Conservation (phyloP, 2,888 invertebrate genomes). For the Parelbella ahira region DNA sequence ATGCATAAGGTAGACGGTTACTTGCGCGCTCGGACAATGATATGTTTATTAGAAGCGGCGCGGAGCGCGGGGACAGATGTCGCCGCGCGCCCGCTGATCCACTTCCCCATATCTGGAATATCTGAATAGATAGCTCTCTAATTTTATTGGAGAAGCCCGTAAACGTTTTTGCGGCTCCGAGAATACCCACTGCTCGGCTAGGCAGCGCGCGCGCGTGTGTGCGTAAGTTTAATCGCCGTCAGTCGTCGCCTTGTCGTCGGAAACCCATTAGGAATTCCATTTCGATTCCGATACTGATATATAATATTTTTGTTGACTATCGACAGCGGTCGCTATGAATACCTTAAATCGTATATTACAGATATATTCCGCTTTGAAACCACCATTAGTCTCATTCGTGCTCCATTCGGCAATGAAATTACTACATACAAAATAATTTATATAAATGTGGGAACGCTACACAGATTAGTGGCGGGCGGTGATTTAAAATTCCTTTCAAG, state of each 20-base stretch:
- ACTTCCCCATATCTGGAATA: conserved; percentile 54
- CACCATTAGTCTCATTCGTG: conserved; percentile 32
- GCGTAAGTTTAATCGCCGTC: conserved; percentile 13
- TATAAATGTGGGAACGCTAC: conserved; percentile 32
- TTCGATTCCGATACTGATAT: conserved; percentile 33
- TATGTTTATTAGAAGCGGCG: conserved; percentile 43
- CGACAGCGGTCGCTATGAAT: conserved; percentile 30
- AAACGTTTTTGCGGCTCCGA: conserved; percentile 37
- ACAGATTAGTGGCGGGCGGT: conserved; percentile 5
- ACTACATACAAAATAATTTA: conserved; percentile 29
- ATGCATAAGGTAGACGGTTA: conserved; percentile 1
- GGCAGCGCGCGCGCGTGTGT: conserved; percentile 17
- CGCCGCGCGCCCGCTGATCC: conserved; percentile 34
- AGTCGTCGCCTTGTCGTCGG: neutral
- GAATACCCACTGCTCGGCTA: conserved; percentile 31
- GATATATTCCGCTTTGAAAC: conserved; percentile 30
- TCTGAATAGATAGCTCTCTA: conserved; percentile 63
- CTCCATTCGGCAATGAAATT: conserved; percentile 29
- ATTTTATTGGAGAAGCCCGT: conserved; percentile 44
- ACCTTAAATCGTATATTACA: conserved; percentile 31
- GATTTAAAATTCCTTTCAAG: conserved; percentile 24
- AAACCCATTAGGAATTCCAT: conserved; percentile 32
- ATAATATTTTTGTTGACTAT: conserved; percentile 24
- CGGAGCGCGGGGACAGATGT: conserved; percentile 44
- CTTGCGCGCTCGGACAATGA: conserved; percentile 28